Base-by-base conservation (phyloP, 2,888 invertebrate species). In the Ethmia dodecea region DNA sequence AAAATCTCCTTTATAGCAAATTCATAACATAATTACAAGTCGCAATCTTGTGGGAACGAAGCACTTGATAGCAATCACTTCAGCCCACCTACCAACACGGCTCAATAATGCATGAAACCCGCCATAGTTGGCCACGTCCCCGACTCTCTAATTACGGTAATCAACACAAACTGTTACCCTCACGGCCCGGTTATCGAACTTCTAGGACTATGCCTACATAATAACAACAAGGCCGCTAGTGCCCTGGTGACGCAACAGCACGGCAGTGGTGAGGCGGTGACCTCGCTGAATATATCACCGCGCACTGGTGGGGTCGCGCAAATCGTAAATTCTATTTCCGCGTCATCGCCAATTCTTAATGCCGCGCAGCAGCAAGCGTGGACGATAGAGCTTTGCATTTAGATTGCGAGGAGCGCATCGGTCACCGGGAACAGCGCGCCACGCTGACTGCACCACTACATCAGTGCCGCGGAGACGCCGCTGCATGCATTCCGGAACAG, bases 71-170 rank as follows among this genome's bases (percentile, higher is more conserved):
- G 63, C 64, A 67, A 65, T 69, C 22, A 62, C 61, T 60, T 58
- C 52, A 57, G 58, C 60, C 53, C 50, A 39, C 45, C 51, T 52
- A 57, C 52, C 56, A 57, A 22, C n/a, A 8, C 22, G 22, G 59
- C 69, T 78, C 65, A 75, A 81, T 80, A 77, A 77, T 80, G 68
- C 73, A 81, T 73, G 63, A 69, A 60, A 50, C 52, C 58, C 55
- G 60, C 48, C 60, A 52, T 16, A 9, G 13, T 12, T n/a, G 22
- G 4, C 22, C n/a, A n/a, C 8, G n/a, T 22, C n/a, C 8, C 58
- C 48, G 44, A 55, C 63, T 60, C 65, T 70, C 66, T 76, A 77
- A 77, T 79, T 75, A 71, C 59, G 59, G 55, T 41, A 38, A 45
- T 45, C 49, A 57, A 58, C 68, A 47, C 48, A 57, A 57, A 69